phyloP scores from a whole-genome alignment of 2,113 vertebrate genomes.

The Ctenodactylus gundi region DNA sequence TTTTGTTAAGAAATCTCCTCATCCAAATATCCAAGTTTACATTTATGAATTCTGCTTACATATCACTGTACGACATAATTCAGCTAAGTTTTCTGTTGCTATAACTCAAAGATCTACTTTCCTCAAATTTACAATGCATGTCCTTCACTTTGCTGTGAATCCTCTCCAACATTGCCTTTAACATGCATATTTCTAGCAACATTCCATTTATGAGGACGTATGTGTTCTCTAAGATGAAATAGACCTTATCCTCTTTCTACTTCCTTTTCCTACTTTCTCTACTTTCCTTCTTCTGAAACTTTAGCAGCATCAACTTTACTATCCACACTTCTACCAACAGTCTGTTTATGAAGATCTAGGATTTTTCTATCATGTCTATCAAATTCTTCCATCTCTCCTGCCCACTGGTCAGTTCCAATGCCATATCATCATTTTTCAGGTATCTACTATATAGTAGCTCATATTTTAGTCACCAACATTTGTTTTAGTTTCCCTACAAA shows the following conservation, averaged over 20 bases:
- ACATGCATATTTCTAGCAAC: not conserved
- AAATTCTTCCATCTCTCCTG: not conserved
- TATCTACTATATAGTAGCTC: not conserved
- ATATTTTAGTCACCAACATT: no score
- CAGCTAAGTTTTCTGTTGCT: not conserved
- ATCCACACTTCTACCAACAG: not conserved
- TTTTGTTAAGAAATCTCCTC: not conserved
- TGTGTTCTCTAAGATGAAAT: not conserved
- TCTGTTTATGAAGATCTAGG: not conserved
- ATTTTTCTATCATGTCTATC: not conserved
- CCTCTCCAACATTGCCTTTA: not conserved
- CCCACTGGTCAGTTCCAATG: not conserved
- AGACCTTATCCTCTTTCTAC: not conserved
- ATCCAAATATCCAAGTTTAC: not conserved
- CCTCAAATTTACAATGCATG: not conserved
- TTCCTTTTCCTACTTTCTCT: no score
- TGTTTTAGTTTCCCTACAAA: no score
- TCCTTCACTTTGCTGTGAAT: not conserved
- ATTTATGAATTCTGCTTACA: not conserved
- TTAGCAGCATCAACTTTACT: not conserved
- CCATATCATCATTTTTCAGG: not conserved
- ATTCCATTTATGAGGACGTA: not conserved
- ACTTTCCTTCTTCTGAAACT: not conserved
- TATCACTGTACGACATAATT: not conserved
- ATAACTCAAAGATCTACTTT: not conserved